Evolutionary conservation across 2,797 vertebrate genomes (phyloP).

Genomic region (Erpetoichthys calabaricus): DNA sequence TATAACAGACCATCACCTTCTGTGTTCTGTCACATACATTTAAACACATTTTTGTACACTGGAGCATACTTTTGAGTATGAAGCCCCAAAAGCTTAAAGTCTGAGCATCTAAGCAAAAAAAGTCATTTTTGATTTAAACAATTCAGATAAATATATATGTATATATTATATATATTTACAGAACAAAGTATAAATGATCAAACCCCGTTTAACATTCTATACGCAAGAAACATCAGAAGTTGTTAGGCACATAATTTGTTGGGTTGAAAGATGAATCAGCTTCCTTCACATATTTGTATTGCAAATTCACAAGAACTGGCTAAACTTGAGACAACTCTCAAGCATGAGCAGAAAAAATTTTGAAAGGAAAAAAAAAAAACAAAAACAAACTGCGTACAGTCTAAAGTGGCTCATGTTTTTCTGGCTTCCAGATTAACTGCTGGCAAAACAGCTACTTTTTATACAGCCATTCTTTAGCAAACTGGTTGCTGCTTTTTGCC

Average conservation of each 20-base stretch:
- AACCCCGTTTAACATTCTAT: conserved; percentile 40
- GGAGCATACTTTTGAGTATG: too few relatives aligned
- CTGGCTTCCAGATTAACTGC: conserved; percentile 18
- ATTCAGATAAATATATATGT: conserved; percentile 53
- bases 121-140: conserved; percentile 44
- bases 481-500: conserved; percentile 26
- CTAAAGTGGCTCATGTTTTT: conserved; percentile 3
- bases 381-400: conserved; percentile 17
- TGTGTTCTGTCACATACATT: too few relatives aligned
- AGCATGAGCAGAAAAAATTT: conserved; percentile 8
- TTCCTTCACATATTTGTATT: conserved; percentile 16
- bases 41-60: too few relatives aligned
- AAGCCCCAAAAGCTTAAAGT: conserved; percentile 25
- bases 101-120: conserved; percentile 44
- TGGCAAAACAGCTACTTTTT: conserved; percentile 13
- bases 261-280: conserved; percentile 27
- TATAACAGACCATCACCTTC: too few relatives aligned
- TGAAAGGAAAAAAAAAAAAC: conserved; percentile 18
- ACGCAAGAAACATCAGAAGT: conserved; percentile 48
- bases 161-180: conserved; percentile 59
- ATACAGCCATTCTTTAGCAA: conserved; percentile 26
- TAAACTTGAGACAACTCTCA: conserved; percentile 13
- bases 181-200: conserved; percentile 54
- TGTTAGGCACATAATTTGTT: conserved; percentile 45
- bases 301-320: conserved; percentile 18